Conservation (phyloP, 1,140 invertebrate species). For the Rhyzopertha dominica region DNA sequence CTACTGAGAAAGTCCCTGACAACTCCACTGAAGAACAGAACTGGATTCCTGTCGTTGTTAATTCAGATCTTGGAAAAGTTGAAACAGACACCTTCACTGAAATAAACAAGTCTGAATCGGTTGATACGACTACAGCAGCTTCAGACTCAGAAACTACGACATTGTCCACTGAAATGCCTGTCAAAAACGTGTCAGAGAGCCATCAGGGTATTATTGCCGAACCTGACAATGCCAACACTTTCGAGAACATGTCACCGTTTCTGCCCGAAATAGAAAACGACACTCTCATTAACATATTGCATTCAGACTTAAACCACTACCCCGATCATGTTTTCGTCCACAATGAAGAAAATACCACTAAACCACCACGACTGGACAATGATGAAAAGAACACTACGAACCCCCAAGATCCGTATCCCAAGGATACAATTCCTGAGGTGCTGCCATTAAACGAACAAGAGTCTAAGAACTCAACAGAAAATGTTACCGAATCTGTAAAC, state of each 20-base stretch:
- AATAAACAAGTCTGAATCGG: no score
- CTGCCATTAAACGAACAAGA: constrained; percentile 23
- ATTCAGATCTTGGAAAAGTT: no score
- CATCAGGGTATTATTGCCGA: constrained; percentile 6
- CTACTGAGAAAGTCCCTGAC: no score
- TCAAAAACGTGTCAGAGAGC: no score
- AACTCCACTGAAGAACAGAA: no score
- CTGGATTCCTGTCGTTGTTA: no score
- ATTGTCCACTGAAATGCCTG: no score
- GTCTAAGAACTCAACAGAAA: constrained; percentile 7
- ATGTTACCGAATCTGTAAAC: constrained; percentile 1
- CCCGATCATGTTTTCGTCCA: constrained; percentile 18
- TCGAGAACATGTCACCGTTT: constrained; percentile 58
- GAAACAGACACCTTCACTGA: no score
- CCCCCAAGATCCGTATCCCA: constrained; percentile 34
- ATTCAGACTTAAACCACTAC: constrained; percentile 40
- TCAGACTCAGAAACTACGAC: background rate
- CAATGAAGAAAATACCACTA: constrained; percentile 24
- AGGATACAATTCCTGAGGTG: constrained; percentile 21
- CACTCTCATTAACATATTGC: constrained; percentile 51
- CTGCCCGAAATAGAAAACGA: constrained; percentile 58
- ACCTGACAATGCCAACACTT: constrained; percentile 19
- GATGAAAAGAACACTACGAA: constrained; percentile 44
- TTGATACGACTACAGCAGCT: background rate
- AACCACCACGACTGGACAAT: constrained; percentile 37